A percentile compares a stretch with the other conserved stretches of the same genome.
phyloP scores from a whole-genome alignment of 2,888 invertebrate species.

The Tetragnatha montana region DNA sequence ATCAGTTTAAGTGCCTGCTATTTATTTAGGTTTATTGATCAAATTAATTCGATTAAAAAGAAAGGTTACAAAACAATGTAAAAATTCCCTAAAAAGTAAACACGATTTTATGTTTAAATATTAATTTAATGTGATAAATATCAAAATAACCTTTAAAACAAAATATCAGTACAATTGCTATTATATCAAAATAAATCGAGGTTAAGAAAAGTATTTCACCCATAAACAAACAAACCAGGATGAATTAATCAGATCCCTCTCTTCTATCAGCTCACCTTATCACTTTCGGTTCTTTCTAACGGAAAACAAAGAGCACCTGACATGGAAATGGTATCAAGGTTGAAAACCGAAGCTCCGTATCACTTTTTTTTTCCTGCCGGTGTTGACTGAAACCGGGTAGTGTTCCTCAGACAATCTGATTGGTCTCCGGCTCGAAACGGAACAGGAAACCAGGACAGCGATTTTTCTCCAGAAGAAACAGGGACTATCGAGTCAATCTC shows the following conservation, averaged over 20 bases:
- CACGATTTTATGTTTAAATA: no score
- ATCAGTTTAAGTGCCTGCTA: not conserved
- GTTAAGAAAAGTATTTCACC: not conserved
- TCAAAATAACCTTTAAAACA: no score
- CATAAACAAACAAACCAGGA: not conserved
- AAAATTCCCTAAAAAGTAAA: no score
- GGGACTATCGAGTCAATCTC: not conserved
- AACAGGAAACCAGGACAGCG: slow-evolving; percentile 29
- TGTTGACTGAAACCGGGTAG: not conserved
- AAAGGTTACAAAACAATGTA: not conserved
- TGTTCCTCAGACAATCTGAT: slow-evolving; percentile 15
- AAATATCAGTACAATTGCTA: not conserved
- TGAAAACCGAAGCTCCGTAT: not conserved
- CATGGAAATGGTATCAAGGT: slow-evolving; percentile 34
- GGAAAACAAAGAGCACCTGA: not conserved
- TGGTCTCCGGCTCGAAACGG: slow-evolving; percentile 26
- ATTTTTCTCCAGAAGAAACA: slow-evolving; percentile 19
- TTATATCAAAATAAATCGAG: not conserved
- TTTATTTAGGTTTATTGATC: not conserved
- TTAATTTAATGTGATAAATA: no score
- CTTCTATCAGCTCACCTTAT: not conserved
- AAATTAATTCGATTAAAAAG: not conserved
- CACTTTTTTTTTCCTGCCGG: not conserved
- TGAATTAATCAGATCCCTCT: no score
- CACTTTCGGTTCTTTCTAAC: not conserved